Base-by-base conservation (phyloP, 2,797 vertebrate species). In the Dendrocincla fuliginosa region DNA sequence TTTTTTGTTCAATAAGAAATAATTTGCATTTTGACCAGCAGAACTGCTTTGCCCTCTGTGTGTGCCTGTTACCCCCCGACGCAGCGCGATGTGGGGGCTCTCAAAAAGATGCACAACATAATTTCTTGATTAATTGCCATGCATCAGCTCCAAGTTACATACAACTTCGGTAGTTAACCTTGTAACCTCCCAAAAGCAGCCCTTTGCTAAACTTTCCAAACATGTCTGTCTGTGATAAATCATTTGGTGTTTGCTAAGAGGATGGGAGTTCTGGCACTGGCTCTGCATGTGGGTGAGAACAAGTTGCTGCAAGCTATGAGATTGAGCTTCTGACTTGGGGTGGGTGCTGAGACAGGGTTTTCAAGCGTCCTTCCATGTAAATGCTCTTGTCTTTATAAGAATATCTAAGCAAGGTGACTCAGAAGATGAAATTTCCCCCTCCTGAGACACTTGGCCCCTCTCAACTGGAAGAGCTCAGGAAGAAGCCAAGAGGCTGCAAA, bases 151-250 rank as follows among this genome's bases (percentile, higher is more conserved):
- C 98, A 98, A 99, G 98, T 99, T 99, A 98, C 98, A 98, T 98
- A 98, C 98, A 98, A 98, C 98, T 99, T 99, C 77, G 98, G 98
- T 98, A 99, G 99, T 99, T 99, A 99, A 99, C 99, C 99, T 98
- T 96, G 70, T 98, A 98, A 99, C 99, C 99, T 98, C 95, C 97
- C 97, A 97, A 98, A 98, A 97, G 97, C 90, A 92, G 98, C 96
- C 97, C 98, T 98, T 64, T 98, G 98, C 98, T 98, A 98, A 99
- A 98, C 98, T 98, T 98, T 98, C 98, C 97, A 98, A 98, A 98
- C 98, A 97, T 97, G 98, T 97, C 97, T 97, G 82, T 96, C 93
- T 98, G 98, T 98, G 98, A 99, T 99, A 98, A 99, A 99, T 99
- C 94, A 90, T 95, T 95, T 2, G 16, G 81, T 35, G 14, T 82